Evolutionary conservation across 2,888 invertebrate species (phyloP), one percentile per base, ranked within the genome.

Genomic region (Hoplodrina blanda): DNA sequence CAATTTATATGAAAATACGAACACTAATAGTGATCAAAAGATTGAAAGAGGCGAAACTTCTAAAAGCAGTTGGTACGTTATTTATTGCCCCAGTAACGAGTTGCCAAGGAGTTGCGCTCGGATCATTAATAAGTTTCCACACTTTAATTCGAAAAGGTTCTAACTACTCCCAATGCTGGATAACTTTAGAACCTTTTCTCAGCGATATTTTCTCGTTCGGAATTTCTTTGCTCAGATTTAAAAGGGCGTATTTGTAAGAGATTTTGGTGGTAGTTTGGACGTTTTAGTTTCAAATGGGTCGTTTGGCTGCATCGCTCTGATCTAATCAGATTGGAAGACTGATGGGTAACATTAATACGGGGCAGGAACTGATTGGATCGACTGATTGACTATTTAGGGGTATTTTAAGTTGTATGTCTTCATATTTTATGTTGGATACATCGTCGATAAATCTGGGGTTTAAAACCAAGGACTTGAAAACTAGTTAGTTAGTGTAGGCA

Each of bases 21-120:
- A 81, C 73, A 84, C 85, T 84, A 85, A 87, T 85, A 85, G 82
- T 78, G 83, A 85, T 85, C 83, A 81, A 78, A 88, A 89, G 89
- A 89, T 89, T 90, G 89, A 90, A 88, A 86, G 86, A 88, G 83
- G 83, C 85, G 59, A 86, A 72, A 88, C 84, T 88, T 86, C 81
- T 76, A 79, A 85, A 87, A 85, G 86, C 88, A 88, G 88, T 89
- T 87, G 83, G 76, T 86, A 87, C 87, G 87, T 91, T 92, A 92
- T 94, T 93, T 93, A 94, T 93, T 89, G 90, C 89, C 71, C 76
- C 83, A 84, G 89, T 92, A 93, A 93, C 91, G 90, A 93, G 92
- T 92, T 91, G 88, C 87, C 89, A 84, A 88, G 80, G 86, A 91
- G 89, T 92, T 91, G 90, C 88, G 89, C 87, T 86, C 69, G 85